Conservation (phyloP, 2,888 invertebrate genomes). For the Drosophila subsilvestris region DNA sequence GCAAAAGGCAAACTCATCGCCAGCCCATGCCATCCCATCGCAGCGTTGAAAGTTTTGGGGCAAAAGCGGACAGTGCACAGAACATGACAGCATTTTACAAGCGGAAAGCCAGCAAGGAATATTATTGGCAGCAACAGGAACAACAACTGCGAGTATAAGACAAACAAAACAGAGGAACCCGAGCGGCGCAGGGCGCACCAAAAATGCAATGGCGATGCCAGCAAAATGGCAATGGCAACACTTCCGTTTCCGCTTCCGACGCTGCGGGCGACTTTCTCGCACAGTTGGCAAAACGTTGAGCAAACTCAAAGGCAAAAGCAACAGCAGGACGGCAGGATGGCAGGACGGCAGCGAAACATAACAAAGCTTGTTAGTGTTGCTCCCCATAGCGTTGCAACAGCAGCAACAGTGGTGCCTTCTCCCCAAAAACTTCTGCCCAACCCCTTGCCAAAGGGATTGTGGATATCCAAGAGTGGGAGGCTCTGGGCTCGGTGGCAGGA, state of each 20-base stretch:
- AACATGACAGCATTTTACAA: conserved; percentile 65
- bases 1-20: conserved; percentile 43
- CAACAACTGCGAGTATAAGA: conserved; percentile 24
- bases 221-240: conserved; percentile 79
- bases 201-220: conserved; percentile 65
- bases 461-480: conserved; percentile 12
- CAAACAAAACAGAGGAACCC: conserved; percentile 1
- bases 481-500: conserved; percentile 15
- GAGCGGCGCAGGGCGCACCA: conserved; percentile 27
- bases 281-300: conserved; percentile 72
- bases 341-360: conserved; percentile 55
- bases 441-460: conserved; percentile 16
- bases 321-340: conserved; percentile 31
- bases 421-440: neutral
- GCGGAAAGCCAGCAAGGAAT: conserved; percentile 75
- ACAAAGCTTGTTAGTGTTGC: conserved; percentile 75
- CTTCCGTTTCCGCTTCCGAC: conserved; percentile 80
- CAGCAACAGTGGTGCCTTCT: conserved; percentile 17
- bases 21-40: conserved; percentile 10
- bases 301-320: conserved; percentile 68
- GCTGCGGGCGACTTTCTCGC: conserved; percentile 67
- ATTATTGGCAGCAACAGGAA: conserved; percentile 58
- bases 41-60: neutral
- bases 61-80: conserved; percentile 32
- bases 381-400: conserved; percentile 53